Conservation (phyloP, 2,797 vertebrate species). For the Anguilla pacifica region DNA sequence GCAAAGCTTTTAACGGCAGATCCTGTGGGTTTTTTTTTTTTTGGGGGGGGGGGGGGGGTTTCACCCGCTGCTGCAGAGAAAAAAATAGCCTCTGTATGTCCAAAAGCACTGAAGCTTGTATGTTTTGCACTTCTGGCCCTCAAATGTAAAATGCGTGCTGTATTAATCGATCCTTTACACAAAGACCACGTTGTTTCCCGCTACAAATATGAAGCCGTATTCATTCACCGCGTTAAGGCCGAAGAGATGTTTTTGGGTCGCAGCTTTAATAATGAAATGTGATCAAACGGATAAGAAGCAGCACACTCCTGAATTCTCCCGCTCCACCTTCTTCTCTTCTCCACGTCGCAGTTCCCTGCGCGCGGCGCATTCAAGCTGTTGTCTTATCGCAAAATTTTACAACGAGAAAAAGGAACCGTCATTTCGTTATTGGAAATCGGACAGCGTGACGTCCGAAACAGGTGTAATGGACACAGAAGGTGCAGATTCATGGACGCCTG, state of each 20-base stretch:
- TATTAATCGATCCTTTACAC: background rate
- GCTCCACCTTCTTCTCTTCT: background rate
- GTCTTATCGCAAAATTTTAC: background rate
- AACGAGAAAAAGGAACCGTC: background rate
- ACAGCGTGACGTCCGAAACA: background rate
- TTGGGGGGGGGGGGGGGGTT: background rate
- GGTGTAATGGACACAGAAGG: background rate
- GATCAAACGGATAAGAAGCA: conserved; percentile 49
- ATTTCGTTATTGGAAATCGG: background rate
- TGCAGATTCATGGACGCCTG: background rate
- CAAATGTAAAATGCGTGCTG: conserved; percentile 14
- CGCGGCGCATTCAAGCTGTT: background rate
- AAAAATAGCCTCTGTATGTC: background rate
- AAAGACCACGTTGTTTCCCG: background rate
- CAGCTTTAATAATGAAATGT: conserved; percentile 50
- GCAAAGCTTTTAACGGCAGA: background rate
- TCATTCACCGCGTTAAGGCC: conserved; percentile 45
- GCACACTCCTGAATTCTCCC: conserved; percentile 19
- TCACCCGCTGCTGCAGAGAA: too few species aligned
- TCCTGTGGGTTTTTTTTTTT: conserved; percentile 4
- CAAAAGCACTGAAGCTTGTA: background rate
- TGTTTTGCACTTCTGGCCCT: background rate
- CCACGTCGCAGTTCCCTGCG: background rate
- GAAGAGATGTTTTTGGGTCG: conserved; percentile 33
- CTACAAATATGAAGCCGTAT: conserved; percentile 32